These are phyloP conservation scores for Drosophila kambysellisi DNA, from an alignment of 2,888 invertebrate species.

Conservation along the genomic window DNA sequence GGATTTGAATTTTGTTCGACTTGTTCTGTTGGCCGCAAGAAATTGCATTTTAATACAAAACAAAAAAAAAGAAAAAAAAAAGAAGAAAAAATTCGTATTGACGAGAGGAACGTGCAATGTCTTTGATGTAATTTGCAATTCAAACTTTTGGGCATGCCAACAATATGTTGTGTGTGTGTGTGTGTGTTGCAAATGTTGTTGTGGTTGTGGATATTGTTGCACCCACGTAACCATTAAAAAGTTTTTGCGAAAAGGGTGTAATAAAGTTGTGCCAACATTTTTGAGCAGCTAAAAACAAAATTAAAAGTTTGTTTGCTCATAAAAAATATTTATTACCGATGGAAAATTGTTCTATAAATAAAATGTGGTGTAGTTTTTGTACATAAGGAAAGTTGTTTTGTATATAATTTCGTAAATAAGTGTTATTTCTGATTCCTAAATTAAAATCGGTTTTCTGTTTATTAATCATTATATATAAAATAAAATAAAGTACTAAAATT, in stretches of 20 bases:
- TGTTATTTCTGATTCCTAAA: neutral
- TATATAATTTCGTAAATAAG: neutral
- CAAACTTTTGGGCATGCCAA: conserved; percentile 51
- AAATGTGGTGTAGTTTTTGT: too few species aligned
- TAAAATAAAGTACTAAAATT: neutral
- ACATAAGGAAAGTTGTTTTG: neutral
- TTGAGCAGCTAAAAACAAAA: neutral
- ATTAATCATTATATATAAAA: neutral
- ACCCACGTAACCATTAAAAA: neutral
- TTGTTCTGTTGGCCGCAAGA: conserved; percentile 32
- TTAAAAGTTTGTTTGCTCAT: neutral
- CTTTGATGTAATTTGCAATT: conserved; percentile 73
- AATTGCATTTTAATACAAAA: conserved; percentile 58
- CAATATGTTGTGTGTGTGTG: conserved; percentile 31
- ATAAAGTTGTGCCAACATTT: conserved; percentile 8
- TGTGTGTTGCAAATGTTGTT: conserved; percentile 16
- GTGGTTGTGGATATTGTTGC: neutral
- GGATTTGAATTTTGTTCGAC: conserved; percentile 21
- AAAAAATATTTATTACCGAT: neutral
- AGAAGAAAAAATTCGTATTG: conserved; percentile 34
- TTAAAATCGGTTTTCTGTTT: neutral
- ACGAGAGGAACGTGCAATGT: conserved; percentile 53
- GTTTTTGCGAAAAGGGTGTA: conserved; percentile 8
- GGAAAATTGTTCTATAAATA: neutral
- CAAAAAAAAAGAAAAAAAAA: neutral